Evolutionary conservation across 2,113 vertebrate genomes (phyloP).

Genomic region (Haliaeetus leucogaster): DNA sequence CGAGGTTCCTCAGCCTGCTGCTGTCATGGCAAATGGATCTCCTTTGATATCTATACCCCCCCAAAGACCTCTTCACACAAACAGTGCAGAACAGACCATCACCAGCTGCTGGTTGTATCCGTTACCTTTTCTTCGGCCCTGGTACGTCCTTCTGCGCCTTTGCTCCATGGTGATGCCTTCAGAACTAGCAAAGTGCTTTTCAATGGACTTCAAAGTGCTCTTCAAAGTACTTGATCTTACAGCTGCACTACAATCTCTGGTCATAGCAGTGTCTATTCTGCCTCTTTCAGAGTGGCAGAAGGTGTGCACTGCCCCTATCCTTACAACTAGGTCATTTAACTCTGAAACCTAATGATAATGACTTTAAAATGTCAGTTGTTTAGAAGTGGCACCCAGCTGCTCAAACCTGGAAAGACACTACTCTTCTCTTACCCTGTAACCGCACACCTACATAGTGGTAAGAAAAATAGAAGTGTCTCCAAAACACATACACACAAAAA

Average conservation of each 20-base stretch:
- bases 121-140: not conserved
- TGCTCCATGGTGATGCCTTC: not conserved
- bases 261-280: not conserved
- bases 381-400: not conserved
- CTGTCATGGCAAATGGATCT: not conserved
- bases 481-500: not conserved
- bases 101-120: not conserved
- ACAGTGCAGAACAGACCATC: not conserved
- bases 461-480: not conserved
- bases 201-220: not conserved
- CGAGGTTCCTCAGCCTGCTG: not conserved
- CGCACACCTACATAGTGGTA: not conserved
- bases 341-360: not conserved
- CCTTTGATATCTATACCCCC: not conserved
- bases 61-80: not conserved
- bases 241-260: not conserved
- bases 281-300: not conserved
- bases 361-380: not conserved
- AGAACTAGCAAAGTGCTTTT: not conserved
- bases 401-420: not conserved
- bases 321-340: not conserved
- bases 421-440: not conserved
- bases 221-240: not conserved
- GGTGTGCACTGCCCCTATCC: not conserved
- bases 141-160: not conserved